Base-by-base conservation (phyloP, 2,888 invertebrate genomes). In the Mythimna impura region DNA sequence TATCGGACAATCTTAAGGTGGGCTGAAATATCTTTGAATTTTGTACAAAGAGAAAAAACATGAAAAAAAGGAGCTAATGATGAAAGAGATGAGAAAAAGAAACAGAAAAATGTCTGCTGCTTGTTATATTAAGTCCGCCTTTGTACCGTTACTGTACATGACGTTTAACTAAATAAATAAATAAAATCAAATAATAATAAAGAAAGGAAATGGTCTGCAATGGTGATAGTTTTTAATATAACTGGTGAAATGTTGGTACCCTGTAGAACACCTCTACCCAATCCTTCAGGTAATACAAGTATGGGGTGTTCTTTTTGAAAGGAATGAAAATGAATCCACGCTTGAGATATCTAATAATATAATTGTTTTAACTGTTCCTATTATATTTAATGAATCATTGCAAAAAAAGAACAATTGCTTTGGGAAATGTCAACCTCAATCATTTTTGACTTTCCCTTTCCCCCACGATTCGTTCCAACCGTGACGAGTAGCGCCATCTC, bases 401-500 rank as follows among this genome's bases (percentile, higher is more conserved):
- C n/a, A 40, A 12, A 50, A 17, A 34, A 5, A 52, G 8, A 20
- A 22, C 8, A 43, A 22, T 34, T 20, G 25, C 14, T 25, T 36
- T n/a, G 4, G 14, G 4, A 17, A 69, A 25, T 25, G 20, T 14
- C n/a, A 25, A 25, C 10, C 14, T 40, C 40, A 17, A 52, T 9
- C 20, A 25, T 14, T 43, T 43, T 22, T 6, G 6, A 8, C 14
- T 20, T 14, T 17, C 6, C 25, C 43, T n/a, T n/a, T n/a, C n/a
- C n/a, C n/a, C 5, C 12, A n/a, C 22, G 4, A 22, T 47, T 61
- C 1, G 14, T 12, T 12, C 3, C 2, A 8, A 43, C 30, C 25
- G 60, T 10, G 30, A 61, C 64, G 3, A 1, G 54, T 54, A 71
- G 76, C 84, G 84, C 84, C 80, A 81, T 81, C 80, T 81, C 25